Evolutionary conservation across 2,797 vertebrate genomes (phyloP).

Genomic region (Parauchenoglanis ngamensis): DNA sequence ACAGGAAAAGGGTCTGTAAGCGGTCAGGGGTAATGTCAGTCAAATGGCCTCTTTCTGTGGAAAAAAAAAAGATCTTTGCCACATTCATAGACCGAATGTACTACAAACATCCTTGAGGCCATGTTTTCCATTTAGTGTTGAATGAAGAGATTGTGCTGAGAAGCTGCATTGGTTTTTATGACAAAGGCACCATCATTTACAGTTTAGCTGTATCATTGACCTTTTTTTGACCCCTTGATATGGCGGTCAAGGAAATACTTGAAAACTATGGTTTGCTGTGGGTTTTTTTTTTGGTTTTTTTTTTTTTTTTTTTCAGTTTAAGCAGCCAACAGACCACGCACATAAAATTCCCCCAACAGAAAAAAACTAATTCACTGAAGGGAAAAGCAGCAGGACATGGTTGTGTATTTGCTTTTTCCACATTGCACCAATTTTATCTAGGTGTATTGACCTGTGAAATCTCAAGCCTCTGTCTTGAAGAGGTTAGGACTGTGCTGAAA

Average conservation of each 20-base stretch:
- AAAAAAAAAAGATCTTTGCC: neutral
- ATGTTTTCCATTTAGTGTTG: neutral
- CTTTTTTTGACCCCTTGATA: neutral
- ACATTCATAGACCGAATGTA: neutral
- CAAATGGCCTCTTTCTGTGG: neutral
- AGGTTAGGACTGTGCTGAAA: neutral
- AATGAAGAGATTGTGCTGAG: neutral
- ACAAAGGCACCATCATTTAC: neutral
- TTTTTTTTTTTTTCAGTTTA: neutral
- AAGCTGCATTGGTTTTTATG: neutral
- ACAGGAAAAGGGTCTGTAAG: neutral
- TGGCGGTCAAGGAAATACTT: neutral
- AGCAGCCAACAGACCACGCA: neutral
- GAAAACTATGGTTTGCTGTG: neutral
- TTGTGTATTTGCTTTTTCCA: neutral
- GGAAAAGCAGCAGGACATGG: neutral
- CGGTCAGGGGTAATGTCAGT: neutral
- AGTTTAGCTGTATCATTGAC: neutral
- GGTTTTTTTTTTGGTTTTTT: neutral
- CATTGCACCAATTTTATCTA: neutral
- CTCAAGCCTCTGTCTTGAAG: neutral
- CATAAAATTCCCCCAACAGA: neutral
- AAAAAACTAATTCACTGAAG: neutral
- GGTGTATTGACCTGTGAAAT: neutral
- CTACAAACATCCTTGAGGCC: neutral